A percentile compares a stretch with the other conserved stretches of the same genome.
phyloP scores from a whole-genome alignment of 2,888 invertebrate species.

The Noctua pronuba region DNA sequence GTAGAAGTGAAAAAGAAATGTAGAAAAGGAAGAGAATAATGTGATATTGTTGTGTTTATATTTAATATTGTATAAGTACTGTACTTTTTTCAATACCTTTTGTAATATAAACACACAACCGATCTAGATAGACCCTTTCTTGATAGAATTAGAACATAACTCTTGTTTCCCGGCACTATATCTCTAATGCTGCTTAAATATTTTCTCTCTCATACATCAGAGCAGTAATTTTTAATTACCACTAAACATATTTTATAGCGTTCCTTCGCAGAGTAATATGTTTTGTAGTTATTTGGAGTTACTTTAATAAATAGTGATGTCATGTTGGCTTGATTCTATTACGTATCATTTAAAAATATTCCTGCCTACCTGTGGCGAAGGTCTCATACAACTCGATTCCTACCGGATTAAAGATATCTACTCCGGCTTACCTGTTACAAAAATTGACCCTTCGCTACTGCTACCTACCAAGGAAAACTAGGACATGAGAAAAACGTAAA shows the following conservation, averaged over 20 bases:
- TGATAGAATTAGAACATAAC: constrained; percentile 23
- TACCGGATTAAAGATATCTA: too few species aligned
- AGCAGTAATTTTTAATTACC: constrained; percentile 57
- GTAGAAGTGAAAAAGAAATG: too few species aligned
- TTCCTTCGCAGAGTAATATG: constrained; percentile 30
- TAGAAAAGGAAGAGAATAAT: too few species aligned
- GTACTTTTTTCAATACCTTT: background rate
- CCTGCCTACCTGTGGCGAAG: accelerated
- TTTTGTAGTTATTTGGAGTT: constrained; percentile 31
- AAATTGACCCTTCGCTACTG: too few species aligned
- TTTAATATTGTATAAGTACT: background rate
- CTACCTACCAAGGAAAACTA: background rate
- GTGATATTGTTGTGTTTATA: background rate
- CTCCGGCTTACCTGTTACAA: too few species aligned
- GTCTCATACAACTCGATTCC: too few species aligned
- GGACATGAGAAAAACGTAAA: too few species aligned
- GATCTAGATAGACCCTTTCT: constrained; percentile 5
- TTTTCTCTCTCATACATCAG: constrained; percentile 44
- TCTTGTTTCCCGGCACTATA: constrained; percentile 28
- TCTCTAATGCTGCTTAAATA: constrained; percentile 36
- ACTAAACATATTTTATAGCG: constrained; percentile 47
- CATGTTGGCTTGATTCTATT: background rate
- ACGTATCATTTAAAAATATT: background rate
- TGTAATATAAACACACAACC: background rate
- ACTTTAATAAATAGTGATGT: constrained; percentile 17